phyloP scores from a whole-genome alignment of 2,113 vertebrate species.

The Regulus satrapa region DNA sequence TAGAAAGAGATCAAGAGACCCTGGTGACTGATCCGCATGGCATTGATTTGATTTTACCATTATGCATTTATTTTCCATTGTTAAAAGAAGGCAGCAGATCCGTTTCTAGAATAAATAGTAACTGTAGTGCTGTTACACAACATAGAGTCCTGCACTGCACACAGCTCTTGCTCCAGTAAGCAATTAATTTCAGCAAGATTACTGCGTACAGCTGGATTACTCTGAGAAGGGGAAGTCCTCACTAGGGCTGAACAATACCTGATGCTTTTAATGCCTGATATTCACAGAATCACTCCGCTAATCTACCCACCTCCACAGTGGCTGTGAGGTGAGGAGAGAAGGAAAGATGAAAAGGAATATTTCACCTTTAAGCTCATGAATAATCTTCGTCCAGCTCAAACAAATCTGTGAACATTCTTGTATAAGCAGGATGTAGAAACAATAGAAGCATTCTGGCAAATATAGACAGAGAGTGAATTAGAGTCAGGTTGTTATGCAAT shows the following conservation, averaged over 20 bases:
- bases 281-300: not conserved
- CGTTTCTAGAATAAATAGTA: not conserved
- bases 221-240: not conserved
- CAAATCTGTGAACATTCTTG: not conserved
- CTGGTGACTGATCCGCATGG: not conserved
- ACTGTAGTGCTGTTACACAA: not conserved
- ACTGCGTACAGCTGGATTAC: not conserved
- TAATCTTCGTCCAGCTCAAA: not conserved
- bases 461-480: not conserved
- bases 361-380: not conserved
- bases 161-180: not conserved
- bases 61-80: not conserved
- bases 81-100: not conserved
- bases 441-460: not conserved
- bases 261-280: not conserved
- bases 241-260: not conserved
- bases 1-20: not conserved
- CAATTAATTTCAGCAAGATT: not conserved
- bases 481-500: not conserved
- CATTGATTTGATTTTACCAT: constrained; percentile 14
- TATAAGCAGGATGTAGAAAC: not conserved
- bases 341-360: not conserved
- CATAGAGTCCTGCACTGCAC: not conserved
- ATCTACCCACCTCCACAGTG: not conserved
- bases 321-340: not conserved